Percentiles rank a stretch among this genome's conserved stretches.
These are phyloP conservation scores for Chaenogobius annularis DNA, from an alignment of 2,113 vertebrate genomes.

Conservation along the genomic window DNA sequence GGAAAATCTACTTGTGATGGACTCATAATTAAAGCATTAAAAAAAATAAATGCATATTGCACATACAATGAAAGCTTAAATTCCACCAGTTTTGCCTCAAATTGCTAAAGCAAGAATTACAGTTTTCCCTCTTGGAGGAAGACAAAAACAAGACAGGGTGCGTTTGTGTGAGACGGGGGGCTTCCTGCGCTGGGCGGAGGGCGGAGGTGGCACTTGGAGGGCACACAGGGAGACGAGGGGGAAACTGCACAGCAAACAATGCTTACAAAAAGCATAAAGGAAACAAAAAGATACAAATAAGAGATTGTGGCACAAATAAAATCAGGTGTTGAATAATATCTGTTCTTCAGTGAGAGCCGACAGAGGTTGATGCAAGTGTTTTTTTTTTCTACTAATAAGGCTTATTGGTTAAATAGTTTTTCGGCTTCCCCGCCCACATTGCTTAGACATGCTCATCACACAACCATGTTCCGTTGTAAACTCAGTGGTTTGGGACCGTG, in stretches of 20 bases:
- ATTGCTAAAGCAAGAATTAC: constrained; percentile 78
- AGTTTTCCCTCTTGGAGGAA: constrained; percentile 67
- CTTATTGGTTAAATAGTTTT: constrained; percentile 98
- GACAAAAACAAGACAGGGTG: constrained; percentile 13
- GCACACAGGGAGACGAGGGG: constrained; percentile 26
- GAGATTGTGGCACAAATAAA: constrained; percentile 88
- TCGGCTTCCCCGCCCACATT: constrained; percentile 88
- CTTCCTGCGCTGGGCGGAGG: constrained; percentile 14
- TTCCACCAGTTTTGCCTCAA: constrained; percentile 84
- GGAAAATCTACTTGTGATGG: constrained; percentile 83
- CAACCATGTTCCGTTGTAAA: constrained; percentile 82
- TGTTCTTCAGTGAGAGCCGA: constrained; percentile 86
- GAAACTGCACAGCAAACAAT: constrained; percentile 71
- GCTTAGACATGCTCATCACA: constrained; percentile 58
- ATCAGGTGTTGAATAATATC: constrained; percentile 86
- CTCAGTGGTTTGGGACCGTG: constrained; percentile 86
- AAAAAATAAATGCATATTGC: constrained; percentile 95
- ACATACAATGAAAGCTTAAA: constrained; percentile 95
- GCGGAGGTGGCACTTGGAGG: constrained; percentile 62
- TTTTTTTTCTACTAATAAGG: constrained; percentile 94
- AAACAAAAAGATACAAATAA: constrained; percentile 55
- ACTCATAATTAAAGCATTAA: constrained; percentile 87
- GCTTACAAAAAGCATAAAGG: constrained; percentile 71
- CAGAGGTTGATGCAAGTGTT: constrained; percentile 81
- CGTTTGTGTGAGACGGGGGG: constrained; percentile 21